These are phyloP conservation scores for Eunapius fragilis DNA, from an alignment of 37 sponge, comb jelly and placozoan genomes.

Conservation along the genomic window DNA sequence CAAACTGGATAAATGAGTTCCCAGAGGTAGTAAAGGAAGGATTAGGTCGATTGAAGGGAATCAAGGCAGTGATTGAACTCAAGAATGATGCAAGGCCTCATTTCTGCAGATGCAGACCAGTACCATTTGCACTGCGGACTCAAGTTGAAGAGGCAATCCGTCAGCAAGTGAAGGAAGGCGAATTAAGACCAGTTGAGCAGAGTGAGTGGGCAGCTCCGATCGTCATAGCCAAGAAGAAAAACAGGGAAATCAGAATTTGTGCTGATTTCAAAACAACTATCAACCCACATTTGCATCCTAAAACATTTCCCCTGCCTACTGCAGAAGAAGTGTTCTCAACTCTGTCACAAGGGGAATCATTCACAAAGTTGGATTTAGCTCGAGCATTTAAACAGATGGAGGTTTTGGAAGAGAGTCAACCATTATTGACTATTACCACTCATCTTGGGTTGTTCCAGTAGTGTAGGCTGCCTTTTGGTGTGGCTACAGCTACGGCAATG, in stretches of 20 bases:
- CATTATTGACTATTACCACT: conserved; percentile 3
- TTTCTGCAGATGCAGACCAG: conserved; percentile 12
- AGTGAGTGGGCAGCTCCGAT: conserved; percentile 18
- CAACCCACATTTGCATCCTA: background rate
- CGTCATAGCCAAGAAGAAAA: background rate
- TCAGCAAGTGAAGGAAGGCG: background rate
- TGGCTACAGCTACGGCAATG: conserved; percentile 25
- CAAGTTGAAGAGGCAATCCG: background rate
- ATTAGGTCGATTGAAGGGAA: no score
- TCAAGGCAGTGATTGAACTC: background rate
- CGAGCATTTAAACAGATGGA: conserved; percentile 29
- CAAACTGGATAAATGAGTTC: background rate
- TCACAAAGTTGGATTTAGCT: conserved; percentile 11
- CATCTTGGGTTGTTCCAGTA: conserved; percentile 16
- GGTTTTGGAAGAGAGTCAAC: background rate
- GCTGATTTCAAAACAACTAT: conserved; percentile 23
- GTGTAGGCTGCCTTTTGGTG: conserved; percentile 7
- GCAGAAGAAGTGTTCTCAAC: conserved; percentile 8
- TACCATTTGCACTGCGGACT: conserved; percentile 14
- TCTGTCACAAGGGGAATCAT: conserved; percentile 19
- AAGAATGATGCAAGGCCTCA: background rate
- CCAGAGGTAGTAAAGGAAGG: conserved; percentile 8
- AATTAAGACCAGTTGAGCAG: background rate
- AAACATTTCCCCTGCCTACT: conserved; percentile 6
- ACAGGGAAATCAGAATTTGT: conserved; percentile 24